Evolutionary conservation across 1,140 invertebrate genomes (phyloP).

Genomic region (Euborellia annulipes): DNA sequence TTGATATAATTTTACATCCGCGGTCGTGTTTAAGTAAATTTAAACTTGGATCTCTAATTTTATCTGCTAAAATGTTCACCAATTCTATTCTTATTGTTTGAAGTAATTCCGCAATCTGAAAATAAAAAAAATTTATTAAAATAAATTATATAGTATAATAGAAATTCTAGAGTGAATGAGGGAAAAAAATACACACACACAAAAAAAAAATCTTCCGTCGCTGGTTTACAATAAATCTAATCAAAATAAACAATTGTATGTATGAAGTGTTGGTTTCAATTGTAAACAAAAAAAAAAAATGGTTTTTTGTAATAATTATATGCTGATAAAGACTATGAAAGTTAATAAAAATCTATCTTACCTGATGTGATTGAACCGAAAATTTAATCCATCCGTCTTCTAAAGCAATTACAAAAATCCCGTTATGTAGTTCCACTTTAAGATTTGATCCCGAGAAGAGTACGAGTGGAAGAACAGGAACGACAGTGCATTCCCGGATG

Average conservation of each 20-base stretch:
- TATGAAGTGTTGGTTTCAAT: too few species aligned
- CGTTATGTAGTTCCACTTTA: slow-evolving; percentile 52
- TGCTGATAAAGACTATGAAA: too few species aligned
- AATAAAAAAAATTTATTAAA: slow-evolving; percentile 14
- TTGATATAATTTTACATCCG: slow-evolving; percentile 58
- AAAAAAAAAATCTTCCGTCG: too few species aligned
- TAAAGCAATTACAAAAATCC: slow-evolving; percentile 54
- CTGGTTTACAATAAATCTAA: too few species aligned
- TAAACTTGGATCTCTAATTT: slow-evolving; percentile 61
- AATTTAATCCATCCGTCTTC: slow-evolving; percentile 77
- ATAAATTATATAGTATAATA: too few species aligned
- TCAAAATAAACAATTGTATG: too few species aligned
- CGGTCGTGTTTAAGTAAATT: slow-evolving; percentile 58
- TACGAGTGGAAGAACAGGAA: slow-evolving; percentile 59
- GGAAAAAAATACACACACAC: too few species aligned
- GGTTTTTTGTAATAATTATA: too few species aligned
- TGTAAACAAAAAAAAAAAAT: too few species aligned
- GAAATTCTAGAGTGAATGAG: too few species aligned
- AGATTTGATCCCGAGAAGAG: slow-evolving; percentile 60
- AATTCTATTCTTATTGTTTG: slow-evolving; percentile 57
- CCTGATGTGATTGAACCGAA: slow-evolving; percentile 54
- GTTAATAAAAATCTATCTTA: slow-evolving; percentile 17
- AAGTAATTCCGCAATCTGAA: slow-evolving; percentile 55
- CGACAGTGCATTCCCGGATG: slow-evolving; percentile 64
- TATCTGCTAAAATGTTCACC: slow-evolving; percentile 56